Percentiles rank a stretch among this genome's conserved stretches.
These are phyloP conservation scores for Philaethria dido DNA, from an alignment of 2,888 invertebrate genomes.

Conservation along the genomic window DNA sequence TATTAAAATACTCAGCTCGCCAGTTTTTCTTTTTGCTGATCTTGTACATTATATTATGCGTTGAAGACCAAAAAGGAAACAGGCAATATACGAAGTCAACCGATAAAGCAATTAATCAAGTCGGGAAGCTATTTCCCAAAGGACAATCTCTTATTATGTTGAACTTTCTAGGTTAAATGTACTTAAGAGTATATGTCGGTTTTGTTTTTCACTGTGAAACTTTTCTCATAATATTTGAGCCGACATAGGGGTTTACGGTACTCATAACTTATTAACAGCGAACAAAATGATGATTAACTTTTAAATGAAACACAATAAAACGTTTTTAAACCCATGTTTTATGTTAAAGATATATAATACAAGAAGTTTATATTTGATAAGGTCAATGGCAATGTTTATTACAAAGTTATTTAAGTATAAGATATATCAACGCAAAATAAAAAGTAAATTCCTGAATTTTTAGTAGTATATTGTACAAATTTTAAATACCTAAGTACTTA, in stretches of 20 bases:
- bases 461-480: too few relatives aligned
- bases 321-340: not conserved
- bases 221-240: constrained; percentile 22
- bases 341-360: too few relatives aligned
- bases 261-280: constrained; percentile 6
- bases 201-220: constrained; percentile 18
- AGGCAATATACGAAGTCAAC: constrained; percentile 21
- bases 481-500: too few relatives aligned
- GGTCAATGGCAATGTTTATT: too few relatives aligned
- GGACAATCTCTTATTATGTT: constrained; percentile 28
- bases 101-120: constrained; percentile 40
- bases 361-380: too few relatives aligned
- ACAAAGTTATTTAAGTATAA: too few relatives aligned
- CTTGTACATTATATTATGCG: not conserved
- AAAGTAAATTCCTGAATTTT: too few relatives aligned
- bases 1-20: not conserved
- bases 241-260: not conserved
- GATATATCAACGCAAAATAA: too few relatives aligned
- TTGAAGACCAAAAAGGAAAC: constrained; percentile 5
- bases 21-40: not conserved
- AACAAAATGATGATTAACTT: constrained; percentile 12
- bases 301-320: not conserved
- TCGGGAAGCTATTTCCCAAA: constrained; percentile 31
- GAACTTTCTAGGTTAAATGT: constrained; percentile 10
- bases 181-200: not conserved